Percentiles rank a stretch among this genome's conserved stretches.
phyloP scores from a whole-genome alignment of 2,113 vertebrate species.

The Cyanoramphus novaezelandiae region DNA sequence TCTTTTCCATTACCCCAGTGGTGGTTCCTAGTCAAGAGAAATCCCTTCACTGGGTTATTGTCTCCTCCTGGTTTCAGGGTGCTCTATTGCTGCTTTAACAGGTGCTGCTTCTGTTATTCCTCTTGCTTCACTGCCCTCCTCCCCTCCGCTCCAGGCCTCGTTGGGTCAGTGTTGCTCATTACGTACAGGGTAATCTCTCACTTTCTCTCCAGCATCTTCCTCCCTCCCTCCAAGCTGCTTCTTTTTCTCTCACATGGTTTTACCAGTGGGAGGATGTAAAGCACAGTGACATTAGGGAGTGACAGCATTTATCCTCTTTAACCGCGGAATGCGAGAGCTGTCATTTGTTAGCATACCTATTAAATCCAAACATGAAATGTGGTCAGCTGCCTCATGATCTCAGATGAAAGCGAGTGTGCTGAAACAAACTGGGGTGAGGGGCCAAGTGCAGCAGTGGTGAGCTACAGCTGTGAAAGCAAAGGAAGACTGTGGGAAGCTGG shows the following conservation, averaged over 20 bases:
- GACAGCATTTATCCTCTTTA: not conserved
- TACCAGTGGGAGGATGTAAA: not conserved
- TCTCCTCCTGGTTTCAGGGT: not conserved
- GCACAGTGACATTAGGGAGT: not conserved
- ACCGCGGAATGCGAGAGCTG: not conserved
- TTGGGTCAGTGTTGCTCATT: not conserved
- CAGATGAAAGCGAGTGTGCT: rapidly evolving
- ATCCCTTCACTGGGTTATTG: not conserved
- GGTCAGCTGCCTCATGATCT: not conserved
- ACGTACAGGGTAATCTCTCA: rapidly evolving
- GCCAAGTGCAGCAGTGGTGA: not conserved
- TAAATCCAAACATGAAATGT: rapidly evolving
- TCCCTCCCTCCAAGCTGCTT: not conserved
- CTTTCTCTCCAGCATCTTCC: not conserved
- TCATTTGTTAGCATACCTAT: not conserved
- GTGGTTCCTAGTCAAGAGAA: not conserved
- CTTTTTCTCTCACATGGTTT: not conserved
- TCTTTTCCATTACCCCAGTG: not conserved
- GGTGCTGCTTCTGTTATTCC: not conserved
- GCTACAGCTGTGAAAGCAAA: conserved; percentile 5
- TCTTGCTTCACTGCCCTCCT: not conserved
- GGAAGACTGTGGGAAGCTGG: not conserved
- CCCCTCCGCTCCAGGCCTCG: not conserved
- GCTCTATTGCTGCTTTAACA: rapidly evolving
- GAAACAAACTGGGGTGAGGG: not conserved